These are phyloP conservation scores for Alethe diademata DNA, from an alignment of 2,113 vertebrate genomes.

Conservation along the genomic window DNA sequence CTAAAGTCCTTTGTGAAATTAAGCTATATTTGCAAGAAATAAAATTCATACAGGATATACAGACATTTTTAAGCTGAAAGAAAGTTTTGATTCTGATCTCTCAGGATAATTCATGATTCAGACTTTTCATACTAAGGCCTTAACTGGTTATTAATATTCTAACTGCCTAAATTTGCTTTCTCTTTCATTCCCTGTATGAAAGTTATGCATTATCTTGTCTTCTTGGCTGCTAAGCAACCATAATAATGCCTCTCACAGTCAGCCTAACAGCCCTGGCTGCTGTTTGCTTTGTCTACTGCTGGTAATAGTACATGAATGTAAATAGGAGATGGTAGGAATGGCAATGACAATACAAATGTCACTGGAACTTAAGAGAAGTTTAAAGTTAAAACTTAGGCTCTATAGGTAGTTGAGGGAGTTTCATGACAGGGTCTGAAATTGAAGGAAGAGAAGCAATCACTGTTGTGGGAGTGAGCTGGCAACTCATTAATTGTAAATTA, in stretches of 20 bases:
- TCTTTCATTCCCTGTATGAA: background rate
- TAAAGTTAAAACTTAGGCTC: background rate
- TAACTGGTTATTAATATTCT: background rate
- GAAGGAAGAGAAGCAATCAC: background rate
- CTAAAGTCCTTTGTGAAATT: background rate
- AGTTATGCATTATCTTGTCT: background rate
- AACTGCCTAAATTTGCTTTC: background rate
- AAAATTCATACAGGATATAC: background rate
- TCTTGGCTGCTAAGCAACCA: conserved; percentile 7
- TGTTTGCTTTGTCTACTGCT: background rate
- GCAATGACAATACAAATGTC: background rate
- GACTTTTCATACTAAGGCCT: background rate
- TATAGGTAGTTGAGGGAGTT: background rate
- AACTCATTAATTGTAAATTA: background rate
- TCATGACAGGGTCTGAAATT: background rate
- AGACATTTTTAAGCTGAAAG: background rate
- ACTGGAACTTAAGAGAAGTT: background rate
- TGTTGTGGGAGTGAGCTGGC: background rate
- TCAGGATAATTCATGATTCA: background rate
- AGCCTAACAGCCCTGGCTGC: background rate
- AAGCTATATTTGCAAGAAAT: background rate
- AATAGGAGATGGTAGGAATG: background rate
- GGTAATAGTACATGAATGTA: background rate
- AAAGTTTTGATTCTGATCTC: background rate
- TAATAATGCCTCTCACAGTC: background rate